These are phyloP conservation scores for Lynx canadensis DNA, from an alignment of 2,113 vertebrate genomes.

Conservation along the genomic window DNA sequence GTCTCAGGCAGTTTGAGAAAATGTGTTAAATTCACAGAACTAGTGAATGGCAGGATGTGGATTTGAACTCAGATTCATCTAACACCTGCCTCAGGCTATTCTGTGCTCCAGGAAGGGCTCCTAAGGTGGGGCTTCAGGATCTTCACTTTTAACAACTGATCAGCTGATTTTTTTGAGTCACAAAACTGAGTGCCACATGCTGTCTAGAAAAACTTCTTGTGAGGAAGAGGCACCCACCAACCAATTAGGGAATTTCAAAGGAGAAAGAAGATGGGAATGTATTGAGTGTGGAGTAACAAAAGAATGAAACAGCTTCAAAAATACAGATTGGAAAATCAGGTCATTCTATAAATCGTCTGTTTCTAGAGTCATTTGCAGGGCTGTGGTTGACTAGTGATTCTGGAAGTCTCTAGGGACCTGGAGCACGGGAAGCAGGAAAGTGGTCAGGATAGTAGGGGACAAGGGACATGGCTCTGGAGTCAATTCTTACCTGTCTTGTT, in stretches of 20 bases:
- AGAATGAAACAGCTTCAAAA: not conserved
- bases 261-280: not conserved
- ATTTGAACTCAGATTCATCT: not conserved
- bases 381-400: not conserved
- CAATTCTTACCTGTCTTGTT: not conserved
- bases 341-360: not conserved
- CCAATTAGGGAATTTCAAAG: not conserved
- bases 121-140: not conserved
- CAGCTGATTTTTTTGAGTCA: not conserved
- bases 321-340: not conserved
- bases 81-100: not conserved
- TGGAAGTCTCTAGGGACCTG: too few relatives aligned
- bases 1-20: not conserved
- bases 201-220: not conserved
- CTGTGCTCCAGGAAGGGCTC: not conserved
- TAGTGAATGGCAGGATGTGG: not conserved
- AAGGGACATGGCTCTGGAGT: not conserved
- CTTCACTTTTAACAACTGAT: not conserved
- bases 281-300: not conserved
- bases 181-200: not conserved
- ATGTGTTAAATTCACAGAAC: not conserved
- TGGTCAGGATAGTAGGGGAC: fast-evolving
- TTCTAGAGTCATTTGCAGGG: not conserved
- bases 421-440: not conserved
- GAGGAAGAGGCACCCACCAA: not conserved